These are phyloP conservation scores for Caenorhabditis brenneri DNA, from an alignment of 1,140 invertebrate genomes.

Conservation along the genomic window DNA sequence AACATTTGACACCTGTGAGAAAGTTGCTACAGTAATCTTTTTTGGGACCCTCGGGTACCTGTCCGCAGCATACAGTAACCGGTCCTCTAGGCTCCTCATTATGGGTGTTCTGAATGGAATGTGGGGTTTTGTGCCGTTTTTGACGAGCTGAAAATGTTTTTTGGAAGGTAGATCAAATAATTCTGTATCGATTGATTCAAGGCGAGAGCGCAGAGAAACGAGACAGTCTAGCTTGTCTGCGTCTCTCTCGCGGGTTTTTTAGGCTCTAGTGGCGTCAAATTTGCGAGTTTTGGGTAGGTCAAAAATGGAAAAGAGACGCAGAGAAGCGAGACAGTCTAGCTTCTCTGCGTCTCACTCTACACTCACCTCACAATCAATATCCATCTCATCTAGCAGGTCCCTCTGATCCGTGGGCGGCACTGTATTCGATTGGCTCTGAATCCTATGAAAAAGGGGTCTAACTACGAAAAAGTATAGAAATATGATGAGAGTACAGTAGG, in stretches of 20 bases:
- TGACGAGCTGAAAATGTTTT: background rate
- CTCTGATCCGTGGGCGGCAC: background rate
- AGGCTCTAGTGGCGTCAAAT: too few relatives aligned
- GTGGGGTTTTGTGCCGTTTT: background rate
- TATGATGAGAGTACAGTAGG: background rate
- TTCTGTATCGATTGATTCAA: too few relatives aligned
- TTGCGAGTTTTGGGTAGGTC: too few relatives aligned
- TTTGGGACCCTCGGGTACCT: background rate
- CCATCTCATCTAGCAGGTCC: background rate
- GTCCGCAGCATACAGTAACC: background rate
- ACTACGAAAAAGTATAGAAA: background rate
- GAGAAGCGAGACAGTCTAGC: too few relatives aligned
- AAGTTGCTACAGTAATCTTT: too few relatives aligned
- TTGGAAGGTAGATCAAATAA: too few relatives aligned
- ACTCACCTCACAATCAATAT: constrained; percentile 3
- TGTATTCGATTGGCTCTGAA: background rate
- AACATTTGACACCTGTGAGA: background rate
- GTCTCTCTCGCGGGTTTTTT: too few relatives aligned
- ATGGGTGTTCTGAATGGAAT: background rate
- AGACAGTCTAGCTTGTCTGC: too few relatives aligned
- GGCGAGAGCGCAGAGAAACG: too few relatives aligned
- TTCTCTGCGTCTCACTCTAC: too few relatives aligned
- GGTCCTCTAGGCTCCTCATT: background rate
- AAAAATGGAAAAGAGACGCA: too few relatives aligned
- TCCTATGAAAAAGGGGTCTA: background rate